Base-by-base conservation (phyloP, 1,140 invertebrate species). In the Mizuhopecten yessoensis region DNA sequence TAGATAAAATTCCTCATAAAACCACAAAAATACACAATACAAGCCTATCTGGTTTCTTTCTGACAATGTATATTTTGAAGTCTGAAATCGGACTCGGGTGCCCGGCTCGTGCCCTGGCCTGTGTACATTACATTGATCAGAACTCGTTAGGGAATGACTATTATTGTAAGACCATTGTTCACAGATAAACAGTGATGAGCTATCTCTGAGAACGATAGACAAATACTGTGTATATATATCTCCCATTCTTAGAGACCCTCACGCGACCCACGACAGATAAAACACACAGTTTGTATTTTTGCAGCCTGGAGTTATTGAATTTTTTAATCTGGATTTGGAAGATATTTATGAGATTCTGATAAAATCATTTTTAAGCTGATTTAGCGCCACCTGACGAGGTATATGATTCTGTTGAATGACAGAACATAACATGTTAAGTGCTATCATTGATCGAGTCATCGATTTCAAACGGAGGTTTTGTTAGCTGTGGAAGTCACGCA, bases 321-420 rank as follows among this genome's bases (percentile, higher is more conserved):
- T 75, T 75, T 75, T 75, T 75, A 75, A 75, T 75, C 57, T 9
- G 57, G 57, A 75, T 75, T 75, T 75, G 15, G 57, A 75, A 75
- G 57, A 75, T 75, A 75, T 75, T 75, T 75, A 75, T 75, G 57
- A 75, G 57, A 75, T 75, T 75, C 57, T 75, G 57, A 75, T 75
- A 75, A 75, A 75, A 75, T 75, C 57, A 75, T n/a, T 75, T 75
- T 75, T 75, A 75, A 75, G 57, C 57, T 29, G 57, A 75, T 75
- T 75, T 75, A 29, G 57, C 57, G 57, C 57, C 57, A 75, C n/a
- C 57, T 75, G 57, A 75, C 57, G 57, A 75, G 57, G 9, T 75
- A 75, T 75, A 75, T 75, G 23, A 29, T n/a, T 75, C 57, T 75
- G 5, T 17, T 75, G 57, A 75, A 75, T 75, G 57, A 75, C 57